Percentiles rank a stretch among this genome's conserved stretches.
phyloP scores from a whole-genome alignment of 1,140 invertebrate genomes.

The Aphelinus atriplicis region DNA sequence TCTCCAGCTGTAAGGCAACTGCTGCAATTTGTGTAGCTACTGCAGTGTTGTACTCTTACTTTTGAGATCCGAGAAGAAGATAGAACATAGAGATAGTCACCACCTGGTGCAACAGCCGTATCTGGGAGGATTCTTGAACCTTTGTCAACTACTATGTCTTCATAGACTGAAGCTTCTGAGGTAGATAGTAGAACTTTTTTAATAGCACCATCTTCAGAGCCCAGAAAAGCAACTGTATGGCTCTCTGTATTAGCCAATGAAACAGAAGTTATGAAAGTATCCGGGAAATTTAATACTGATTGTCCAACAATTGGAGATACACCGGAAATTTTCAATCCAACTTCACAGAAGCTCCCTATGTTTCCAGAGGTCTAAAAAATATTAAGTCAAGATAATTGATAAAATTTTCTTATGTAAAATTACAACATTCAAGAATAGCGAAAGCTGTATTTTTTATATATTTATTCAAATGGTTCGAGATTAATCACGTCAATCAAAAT shows the following conservation, averaged over 20 bases:
- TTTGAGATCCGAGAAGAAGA: slow-evolving; percentile 83
- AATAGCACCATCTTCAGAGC: slow-evolving; percentile 80
- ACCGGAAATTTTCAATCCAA: slow-evolving; percentile 91
- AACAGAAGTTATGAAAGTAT: slow-evolving; percentile 84
- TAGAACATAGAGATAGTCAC: slow-evolving; percentile 79
- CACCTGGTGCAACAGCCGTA: slow-evolving; percentile 80
- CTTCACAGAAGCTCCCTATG: slow-evolving; percentile 91
- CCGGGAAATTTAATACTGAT: slow-evolving; percentile 80
- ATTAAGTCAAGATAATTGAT: background rate
- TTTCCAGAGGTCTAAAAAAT: slow-evolving; percentile 71
- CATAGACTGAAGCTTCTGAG: slow-evolving; percentile 77
- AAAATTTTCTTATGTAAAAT: background rate
- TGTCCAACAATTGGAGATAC: slow-evolving; percentile 80
- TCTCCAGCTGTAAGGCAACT: slow-evolving; percentile 91
- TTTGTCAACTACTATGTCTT: slow-evolving; percentile 77
- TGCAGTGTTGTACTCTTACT: slow-evolving; percentile 92
- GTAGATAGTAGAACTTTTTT: slow-evolving; percentile 84
- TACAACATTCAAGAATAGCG: background rate
- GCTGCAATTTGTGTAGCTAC: slow-evolving; percentile 87
- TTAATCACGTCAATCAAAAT: too few species aligned
- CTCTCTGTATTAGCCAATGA: slow-evolving; percentile 84
- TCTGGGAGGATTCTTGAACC: slow-evolving; percentile 83
- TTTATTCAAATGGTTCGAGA: too few species aligned
- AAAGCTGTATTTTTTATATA: too few species aligned
- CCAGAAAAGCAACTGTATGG: slow-evolving; percentile 91